phyloP scores from a whole-genome alignment of 2,113 vertebrate species.

The Orycteropus afer region DNA sequence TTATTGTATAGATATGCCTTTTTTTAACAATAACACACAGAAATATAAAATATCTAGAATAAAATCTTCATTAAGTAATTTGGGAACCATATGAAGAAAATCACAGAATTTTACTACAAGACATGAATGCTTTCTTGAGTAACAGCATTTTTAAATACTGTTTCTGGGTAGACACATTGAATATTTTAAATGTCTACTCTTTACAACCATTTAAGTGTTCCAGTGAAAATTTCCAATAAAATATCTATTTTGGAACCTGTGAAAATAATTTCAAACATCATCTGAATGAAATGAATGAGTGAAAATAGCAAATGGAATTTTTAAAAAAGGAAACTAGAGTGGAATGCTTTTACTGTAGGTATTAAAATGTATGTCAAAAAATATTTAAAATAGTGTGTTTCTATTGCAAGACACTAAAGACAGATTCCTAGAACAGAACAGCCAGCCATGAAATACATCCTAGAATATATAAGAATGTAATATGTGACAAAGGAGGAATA shows the following conservation, averaged over 20 bases:
- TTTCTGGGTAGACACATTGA: not conserved
- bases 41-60: not conserved
- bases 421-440: not conserved
- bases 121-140: constrained; percentile 1
- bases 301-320: not conserved
- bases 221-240: not conserved
- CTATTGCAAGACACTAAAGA: not conserved
- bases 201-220: not conserved
- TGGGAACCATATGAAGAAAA: not conserved
- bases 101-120: not conserved
- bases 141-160: not conserved
- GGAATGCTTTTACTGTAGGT: not conserved
- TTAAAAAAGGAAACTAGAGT: constrained; percentile 28
- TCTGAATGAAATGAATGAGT: constrained; percentile 35
- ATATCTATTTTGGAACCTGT: constrained; percentile 6
- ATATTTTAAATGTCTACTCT: not conserved
- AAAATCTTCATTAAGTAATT: not conserved
- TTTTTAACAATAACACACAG: not conserved
- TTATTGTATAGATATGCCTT: not conserved
- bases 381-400: not conserved
- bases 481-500: not conserved
- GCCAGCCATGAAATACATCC: not conserved
- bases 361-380: not conserved
- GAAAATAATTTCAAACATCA: constrained; percentile 13
- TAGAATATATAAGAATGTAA: not conserved